Evolutionary conservation across 2,113 vertebrate genomes (phyloP).

Genomic region (Marcusenius ussheri): DNA sequence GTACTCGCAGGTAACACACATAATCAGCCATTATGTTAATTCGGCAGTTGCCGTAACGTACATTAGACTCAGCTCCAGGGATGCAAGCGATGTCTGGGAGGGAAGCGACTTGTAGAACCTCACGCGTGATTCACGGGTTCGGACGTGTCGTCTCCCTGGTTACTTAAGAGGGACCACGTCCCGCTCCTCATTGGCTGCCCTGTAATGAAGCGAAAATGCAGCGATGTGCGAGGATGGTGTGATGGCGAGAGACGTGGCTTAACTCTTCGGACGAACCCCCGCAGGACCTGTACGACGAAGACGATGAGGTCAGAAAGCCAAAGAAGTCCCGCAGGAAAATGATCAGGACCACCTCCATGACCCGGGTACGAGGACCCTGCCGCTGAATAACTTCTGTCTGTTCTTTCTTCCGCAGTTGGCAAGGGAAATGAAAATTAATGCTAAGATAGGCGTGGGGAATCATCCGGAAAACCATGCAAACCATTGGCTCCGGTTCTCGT

Average conservation of each 20-base stretch:
- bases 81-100: neutral
- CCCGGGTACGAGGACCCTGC: conserved; percentile 35
- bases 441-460: neutral
- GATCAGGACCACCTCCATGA: conserved; percentile 50
- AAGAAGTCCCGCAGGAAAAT: conserved; percentile 53
- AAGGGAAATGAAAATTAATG: neutral
- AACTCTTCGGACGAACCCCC: neutral
- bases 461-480: neutral
- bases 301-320: conserved; percentile 51
- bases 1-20: neutral
- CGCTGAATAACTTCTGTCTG: neutral
- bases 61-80: neutral
- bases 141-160: neutral
- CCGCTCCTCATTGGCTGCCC: neutral
- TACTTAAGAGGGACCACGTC: neutral
- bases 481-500: neutral
- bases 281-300: conserved; percentile 55
- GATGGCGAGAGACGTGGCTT: neutral
- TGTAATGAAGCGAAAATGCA: neutral
- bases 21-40: neutral
- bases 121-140: neutral
- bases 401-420: neutral
- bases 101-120: neutral
- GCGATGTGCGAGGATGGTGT: neutral
- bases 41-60: neutral